Conservation (phyloP, 2,797 vertebrate species). For the Novumbra hubbsi region DNA sequence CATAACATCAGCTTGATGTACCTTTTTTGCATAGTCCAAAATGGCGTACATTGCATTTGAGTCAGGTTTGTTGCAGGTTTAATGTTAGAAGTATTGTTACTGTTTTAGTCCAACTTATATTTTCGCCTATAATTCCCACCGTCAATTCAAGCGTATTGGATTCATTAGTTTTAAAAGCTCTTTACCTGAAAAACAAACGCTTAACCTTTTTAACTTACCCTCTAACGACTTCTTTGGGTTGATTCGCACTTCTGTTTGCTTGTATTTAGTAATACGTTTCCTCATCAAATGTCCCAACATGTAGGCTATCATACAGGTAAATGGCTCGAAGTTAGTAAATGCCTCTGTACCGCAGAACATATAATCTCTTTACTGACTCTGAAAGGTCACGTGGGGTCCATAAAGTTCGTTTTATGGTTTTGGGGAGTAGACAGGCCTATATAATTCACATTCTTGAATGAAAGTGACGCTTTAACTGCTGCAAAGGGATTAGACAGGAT, state of each 20-base stretch:
- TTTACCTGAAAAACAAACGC: neutral
- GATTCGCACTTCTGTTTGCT: neutral
- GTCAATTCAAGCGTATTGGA: neutral
- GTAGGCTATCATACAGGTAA: conserved; percentile 46
- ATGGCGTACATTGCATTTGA: conserved; percentile 7
- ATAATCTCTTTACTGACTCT: conserved; percentile 99
- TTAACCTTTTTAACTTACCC: conserved; percentile 44
- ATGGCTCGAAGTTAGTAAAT: conserved; percentile 68
- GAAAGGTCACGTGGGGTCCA: conserved; percentile 99
- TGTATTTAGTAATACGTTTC: conserved; percentile 22
- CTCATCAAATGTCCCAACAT: conserved; percentile 41
- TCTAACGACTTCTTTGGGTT: neutral
- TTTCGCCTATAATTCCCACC: neutral
- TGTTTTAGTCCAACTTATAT: neutral
- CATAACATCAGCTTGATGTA: neutral
- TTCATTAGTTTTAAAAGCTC: neutral
- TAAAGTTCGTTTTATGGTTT: conserved; percentile 99
- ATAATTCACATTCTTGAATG: conserved; percentile 99
- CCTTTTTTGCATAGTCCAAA: neutral
- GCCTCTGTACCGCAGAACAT: conserved; percentile 68
- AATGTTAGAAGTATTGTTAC: conserved; percentile 12
- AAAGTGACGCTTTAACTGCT: conserved; percentile 99
- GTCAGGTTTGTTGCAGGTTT: conserved; percentile 36
- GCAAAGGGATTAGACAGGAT: conserved; percentile 85
- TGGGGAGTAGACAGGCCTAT: conserved; percentile 99